phyloP scores from a whole-genome alignment of 2,888 invertebrate genomes.

The Ormyrus thymus region DNA sequence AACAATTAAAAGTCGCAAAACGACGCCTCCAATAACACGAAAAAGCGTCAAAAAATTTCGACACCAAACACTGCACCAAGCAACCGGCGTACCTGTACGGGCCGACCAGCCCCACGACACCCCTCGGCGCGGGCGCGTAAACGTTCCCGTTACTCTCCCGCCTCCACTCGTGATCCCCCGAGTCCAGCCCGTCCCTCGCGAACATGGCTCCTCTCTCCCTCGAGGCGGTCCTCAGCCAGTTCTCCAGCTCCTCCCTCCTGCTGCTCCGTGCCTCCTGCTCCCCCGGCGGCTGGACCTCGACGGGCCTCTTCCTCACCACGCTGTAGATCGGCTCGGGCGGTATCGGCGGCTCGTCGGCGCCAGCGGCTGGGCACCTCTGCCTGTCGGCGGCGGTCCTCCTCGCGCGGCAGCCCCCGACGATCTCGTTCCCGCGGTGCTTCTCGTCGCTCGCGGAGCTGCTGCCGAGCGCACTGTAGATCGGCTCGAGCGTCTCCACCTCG shows the following conservation, averaged over 20 bases:
- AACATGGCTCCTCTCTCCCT: slow-evolving; percentile 28
- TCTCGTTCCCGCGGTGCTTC: slow-evolving; percentile 41
- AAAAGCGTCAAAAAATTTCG: no score
- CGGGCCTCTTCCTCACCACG: slow-evolving; percentile 46
- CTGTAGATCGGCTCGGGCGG: slow-evolving; percentile 54
- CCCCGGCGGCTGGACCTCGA: not conserved
- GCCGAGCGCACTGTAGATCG: slow-evolving; percentile 67
- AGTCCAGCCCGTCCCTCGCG: slow-evolving; percentile 31
- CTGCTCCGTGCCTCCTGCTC: not conserved
- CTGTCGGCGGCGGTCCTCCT: slow-evolving; percentile 16
- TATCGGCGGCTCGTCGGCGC: slow-evolving; percentile 11
- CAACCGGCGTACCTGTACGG: slow-evolving; percentile 64
- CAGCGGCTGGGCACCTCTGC: slow-evolving; percentile 1
- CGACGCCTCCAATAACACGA: no score
- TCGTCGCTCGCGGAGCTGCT: slow-evolving; percentile 18
- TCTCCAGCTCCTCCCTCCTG: slow-evolving; percentile 62
- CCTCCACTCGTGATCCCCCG: slow-evolving; percentile 9
- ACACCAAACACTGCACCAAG: no score
- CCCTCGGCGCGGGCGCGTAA: slow-evolving; percentile 62
- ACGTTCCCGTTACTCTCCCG: not conserved
- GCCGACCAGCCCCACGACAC: slow-evolving; percentile 69
- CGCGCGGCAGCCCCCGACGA: not conserved
- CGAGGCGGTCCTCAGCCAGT: slow-evolving; percentile 65
- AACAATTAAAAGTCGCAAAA: no score
- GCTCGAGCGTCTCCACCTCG: slow-evolving; percentile 66